phyloP scores from a whole-genome alignment of 1,140 invertebrate genomes.

The Asobara japonica region DNA sequence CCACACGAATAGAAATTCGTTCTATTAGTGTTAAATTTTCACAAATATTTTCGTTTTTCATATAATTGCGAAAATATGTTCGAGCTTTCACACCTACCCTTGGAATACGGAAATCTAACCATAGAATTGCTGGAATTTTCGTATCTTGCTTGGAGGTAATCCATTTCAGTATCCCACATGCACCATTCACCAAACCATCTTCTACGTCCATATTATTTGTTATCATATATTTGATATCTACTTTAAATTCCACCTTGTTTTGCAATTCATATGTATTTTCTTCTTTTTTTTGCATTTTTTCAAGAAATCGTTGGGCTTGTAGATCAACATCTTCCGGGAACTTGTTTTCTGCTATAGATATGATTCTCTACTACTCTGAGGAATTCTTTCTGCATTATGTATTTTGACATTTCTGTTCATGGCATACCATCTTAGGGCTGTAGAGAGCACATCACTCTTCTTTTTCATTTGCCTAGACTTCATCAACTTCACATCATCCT shows the following conservation, averaged over 20 bases:
- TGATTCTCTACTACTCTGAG: too few relatives aligned
- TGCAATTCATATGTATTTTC: background rate
- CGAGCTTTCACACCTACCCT: background rate
- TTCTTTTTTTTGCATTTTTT: too few relatives aligned
- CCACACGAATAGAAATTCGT: background rate
- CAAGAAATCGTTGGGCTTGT: too few relatives aligned
- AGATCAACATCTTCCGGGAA: too few relatives aligned
- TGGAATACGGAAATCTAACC: background rate
- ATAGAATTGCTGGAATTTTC: background rate
- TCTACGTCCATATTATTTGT: background rate
- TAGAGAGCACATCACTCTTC: background rate
- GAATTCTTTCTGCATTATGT: too few relatives aligned
- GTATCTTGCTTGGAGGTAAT: background rate
- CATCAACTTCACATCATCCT: background rate
- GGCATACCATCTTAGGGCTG: background rate
- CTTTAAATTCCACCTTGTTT: background rate
- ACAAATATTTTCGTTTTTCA: too few relatives aligned
- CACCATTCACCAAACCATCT: background rate
- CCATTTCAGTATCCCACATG: background rate
- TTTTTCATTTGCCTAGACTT: background rate
- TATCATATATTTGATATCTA: background rate
- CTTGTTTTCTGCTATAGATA: too few relatives aligned
- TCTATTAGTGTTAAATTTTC: too few relatives aligned
- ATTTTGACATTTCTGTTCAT: too few relatives aligned
- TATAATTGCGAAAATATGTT: too few relatives aligned